Percentiles rank a stretch among this genome's conserved stretches.
Conservation (phyloP, 1,140 invertebrate genomes). For the Trichomalopsis sarcophagae region DNA sequence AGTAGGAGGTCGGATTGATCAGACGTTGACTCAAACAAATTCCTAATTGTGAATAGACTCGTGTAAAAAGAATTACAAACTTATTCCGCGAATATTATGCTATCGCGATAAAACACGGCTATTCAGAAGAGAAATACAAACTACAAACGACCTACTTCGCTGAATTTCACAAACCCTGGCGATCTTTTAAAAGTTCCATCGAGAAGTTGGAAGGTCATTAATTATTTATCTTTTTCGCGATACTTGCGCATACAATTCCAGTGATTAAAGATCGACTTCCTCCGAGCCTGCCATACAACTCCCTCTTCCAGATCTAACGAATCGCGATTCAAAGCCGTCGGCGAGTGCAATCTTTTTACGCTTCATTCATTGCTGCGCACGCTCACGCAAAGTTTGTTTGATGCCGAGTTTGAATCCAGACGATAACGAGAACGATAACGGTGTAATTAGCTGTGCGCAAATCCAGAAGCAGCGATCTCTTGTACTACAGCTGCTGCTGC, state of each 20-base stretch:
- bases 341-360: background rate
- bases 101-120: background rate
- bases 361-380: background rate
- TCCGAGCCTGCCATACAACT: background rate
- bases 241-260: background rate
- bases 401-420: constrained; percentile 6
- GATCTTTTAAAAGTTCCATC: background rate
- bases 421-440: constrained; percentile 39
- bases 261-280: constrained; percentile 10
- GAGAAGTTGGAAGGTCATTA: background rate
- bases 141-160: background rate
- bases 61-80: no score
- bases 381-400: background rate
- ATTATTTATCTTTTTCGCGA: constrained; percentile 28
- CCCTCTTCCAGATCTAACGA: background rate
- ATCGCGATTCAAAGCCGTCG: background rate
- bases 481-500: background rate
- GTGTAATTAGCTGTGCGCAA: constrained; percentile 24
- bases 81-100: background rate
- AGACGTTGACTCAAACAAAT: no score
- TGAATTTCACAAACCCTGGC: background rate
- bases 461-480: constrained; percentile 6
- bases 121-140: constrained; percentile 9
- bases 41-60: no score
- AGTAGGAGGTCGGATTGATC: no score